Evolutionary conservation across 2,888 invertebrate species (phyloP), one percentile per base, ranked within the genome.

Genomic region (Callimorpha dominula): DNA sequence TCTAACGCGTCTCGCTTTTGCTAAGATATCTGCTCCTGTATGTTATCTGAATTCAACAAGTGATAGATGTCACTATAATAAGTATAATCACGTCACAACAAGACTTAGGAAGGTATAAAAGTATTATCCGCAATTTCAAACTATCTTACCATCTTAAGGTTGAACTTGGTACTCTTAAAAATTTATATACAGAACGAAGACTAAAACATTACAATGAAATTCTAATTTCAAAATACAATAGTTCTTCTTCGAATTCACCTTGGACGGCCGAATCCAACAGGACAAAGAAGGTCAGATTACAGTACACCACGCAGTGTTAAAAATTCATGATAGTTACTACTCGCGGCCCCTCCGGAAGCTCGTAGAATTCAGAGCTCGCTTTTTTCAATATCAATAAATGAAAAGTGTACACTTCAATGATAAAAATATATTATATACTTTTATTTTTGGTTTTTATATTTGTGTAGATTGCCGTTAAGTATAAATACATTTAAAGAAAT

Each of bases 311-410:
- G 40, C 40, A 14, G 15, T 11, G 57, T 71, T 62, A 71, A 74
- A 70, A 64, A 76, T 71, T 42, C 17, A 79, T 64, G 54, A 65
- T 64, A 57, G 60, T 54, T 49, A 52, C 63, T 71, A 11, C 70
- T 31, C 20, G 67, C 49, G 63, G 49, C 63, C 68, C 43, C 14
- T 31, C 68, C 70, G 40, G 63, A 67, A 42, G 67, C 67, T 67
- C 43, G 12, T 43, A 12, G 43, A 52, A 69, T 72, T 52, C 50
- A 63, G 62, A 70, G 49, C 62, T 42, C 6, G 31, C 31, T 70
- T 64, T 42, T 71, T 78, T 63, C 60, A 76, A 82, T 68, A 67
- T 76, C 68, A 31, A 12, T 2, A 42, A 6, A 68, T 71, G 31
- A 68, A 57, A 40, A 42, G n/a, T 12, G 20, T n/a, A 46, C 43